Evolutionary conservation across 2,888 invertebrate genomes (phyloP).

Genomic region (Adelognathus sp.): DNA sequence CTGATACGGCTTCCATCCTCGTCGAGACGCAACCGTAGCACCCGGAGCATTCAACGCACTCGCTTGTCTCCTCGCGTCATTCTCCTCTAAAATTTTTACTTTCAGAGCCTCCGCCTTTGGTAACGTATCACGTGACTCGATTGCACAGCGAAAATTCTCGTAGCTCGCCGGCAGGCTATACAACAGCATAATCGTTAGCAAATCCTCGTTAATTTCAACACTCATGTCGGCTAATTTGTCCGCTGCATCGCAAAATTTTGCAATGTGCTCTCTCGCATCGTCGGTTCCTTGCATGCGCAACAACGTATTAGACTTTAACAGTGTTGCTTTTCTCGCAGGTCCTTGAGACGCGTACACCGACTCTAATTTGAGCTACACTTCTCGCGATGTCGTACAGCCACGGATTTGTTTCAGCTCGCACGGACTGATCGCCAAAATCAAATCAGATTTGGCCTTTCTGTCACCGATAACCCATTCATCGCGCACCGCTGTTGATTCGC

Average conservation of each 20-base stretch:
- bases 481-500: background rate
- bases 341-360: constrained; percentile 41
- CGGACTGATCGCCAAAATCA: constrained; percentile 33
- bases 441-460: constrained; percentile 25
- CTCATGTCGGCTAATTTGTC: constrained; percentile 48
- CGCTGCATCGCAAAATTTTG: constrained; percentile 40
- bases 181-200: constrained; percentile 34
- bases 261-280: constrained; percentile 47
- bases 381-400: constrained; percentile 40
- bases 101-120: constrained; percentile 40
- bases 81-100: constrained; percentile 30
- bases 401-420: constrained; percentile 18
- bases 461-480: background rate
- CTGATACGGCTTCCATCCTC: background rate
- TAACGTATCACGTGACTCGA: constrained; percentile 48
- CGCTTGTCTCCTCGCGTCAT: background rate
- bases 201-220: constrained; percentile 27
- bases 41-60: background rate
- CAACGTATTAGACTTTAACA: constrained; percentile 50
- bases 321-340: constrained; percentile 52
- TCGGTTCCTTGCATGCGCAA: constrained; percentile 35
- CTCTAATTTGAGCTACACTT: constrained; percentile 45
- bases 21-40: background rate
- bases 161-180: constrained; percentile 37
- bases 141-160: constrained; percentile 36